phyloP scores from a whole-genome alignment of 2,113 vertebrate species.

The Neodon shergylaensis region DNA sequence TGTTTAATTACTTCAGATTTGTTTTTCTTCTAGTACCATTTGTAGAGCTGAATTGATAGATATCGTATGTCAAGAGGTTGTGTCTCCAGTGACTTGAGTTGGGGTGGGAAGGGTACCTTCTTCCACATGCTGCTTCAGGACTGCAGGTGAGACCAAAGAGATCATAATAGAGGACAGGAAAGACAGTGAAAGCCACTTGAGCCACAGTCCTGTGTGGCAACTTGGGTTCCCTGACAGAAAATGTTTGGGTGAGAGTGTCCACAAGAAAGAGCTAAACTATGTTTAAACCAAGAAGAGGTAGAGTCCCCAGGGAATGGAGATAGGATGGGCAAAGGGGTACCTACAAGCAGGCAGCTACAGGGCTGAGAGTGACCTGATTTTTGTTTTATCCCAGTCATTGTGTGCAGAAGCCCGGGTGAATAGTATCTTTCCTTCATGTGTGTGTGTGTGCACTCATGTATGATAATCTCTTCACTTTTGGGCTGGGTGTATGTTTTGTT shows the following conservation, averaged over 20 bases:
- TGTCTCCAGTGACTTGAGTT: background rate
- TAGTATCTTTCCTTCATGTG: background rate
- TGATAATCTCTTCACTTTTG: background rate
- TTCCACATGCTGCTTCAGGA: background rate
- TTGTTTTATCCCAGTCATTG: background rate
- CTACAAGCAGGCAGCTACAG: background rate
- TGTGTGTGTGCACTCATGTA: background rate
- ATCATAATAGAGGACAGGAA: background rate
- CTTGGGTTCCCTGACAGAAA: background rate
- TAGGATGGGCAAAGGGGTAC: background rate
- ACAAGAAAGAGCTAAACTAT: background rate
- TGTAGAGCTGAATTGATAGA: too few species aligned
- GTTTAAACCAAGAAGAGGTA: background rate
- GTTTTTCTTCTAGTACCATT: too few species aligned
- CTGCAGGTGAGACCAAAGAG: background rate
- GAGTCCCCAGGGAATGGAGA: background rate
- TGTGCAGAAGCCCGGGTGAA: background rate
- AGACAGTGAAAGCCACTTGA: background rate
- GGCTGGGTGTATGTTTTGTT: constrained; percentile 5
- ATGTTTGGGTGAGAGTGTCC: background rate
- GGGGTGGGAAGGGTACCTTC: background rate
- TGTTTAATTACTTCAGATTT: too few species aligned
- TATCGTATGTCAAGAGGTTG: background rate
- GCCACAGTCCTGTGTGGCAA: background rate
- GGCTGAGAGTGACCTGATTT: background rate